Base-by-base conservation (phyloP, 2,888 invertebrate species). In the Muscina levida region DNA sequence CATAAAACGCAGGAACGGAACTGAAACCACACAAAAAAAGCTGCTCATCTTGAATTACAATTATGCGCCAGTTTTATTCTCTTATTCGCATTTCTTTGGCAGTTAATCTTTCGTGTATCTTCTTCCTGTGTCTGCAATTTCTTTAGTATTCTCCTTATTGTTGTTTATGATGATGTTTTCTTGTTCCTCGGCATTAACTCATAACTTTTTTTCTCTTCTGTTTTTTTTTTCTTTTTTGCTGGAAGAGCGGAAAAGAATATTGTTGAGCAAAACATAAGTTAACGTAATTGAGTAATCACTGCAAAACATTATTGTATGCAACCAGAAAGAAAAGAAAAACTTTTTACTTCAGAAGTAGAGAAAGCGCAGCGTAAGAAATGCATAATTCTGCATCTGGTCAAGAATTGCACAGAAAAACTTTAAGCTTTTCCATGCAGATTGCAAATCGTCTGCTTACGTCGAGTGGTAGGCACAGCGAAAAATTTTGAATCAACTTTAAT, bases 201-300 rank as follows among this genome's bases (percentile, higher is more conserved):
- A 62, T 22, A 22, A 37, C 37, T 48, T 71, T 19, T 62, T 24
- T 31, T 26, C 26, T n/a, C n/a, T n/a, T n/a, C n/a, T n/a, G n/a
- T n/a, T n/a, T n/a, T n/a, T n/a, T n/a, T 4, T 57, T 42, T 46
- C 15, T 67, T 57, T 31, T 53, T 53, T 65, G 26, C 72, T 68
- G 75, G 75, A 72, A 37, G 39, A 46, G 68, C 68, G 72, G 66
- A 59, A 74, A 72, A 77, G 67, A 68, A 44, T 76, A 46, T 77
- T 81, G 74, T 81, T 62, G n/a, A 67, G 42, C 71, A 62, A 74
- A 77, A 72, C 67, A 77, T 74, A 81, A 81, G 81, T 74, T 77
- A 56, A 72, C 72, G 59, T 81, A 75, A 77, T 81, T 72, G 77
- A 81, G 77, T 75, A 81, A 81, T 81, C 67, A 77, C 62, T 62